Percentiles rank a stretch among this genome's conserved stretches.
Evolutionary conservation across 2,888 invertebrate genomes (phyloP).

Genomic region (Tigriopus californicus): DNA sequence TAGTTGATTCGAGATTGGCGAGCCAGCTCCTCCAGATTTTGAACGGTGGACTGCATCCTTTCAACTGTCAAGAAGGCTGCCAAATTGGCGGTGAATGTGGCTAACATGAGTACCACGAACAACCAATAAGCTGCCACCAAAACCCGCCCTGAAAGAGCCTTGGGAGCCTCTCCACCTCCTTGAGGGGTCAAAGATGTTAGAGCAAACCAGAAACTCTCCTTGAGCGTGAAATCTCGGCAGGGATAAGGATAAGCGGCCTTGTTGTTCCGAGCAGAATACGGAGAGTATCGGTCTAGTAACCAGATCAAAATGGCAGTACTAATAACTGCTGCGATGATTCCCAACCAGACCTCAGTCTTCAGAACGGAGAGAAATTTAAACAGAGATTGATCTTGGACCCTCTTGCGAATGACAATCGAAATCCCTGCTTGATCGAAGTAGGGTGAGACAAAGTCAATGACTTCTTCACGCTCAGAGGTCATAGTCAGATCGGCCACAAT

Average conservation of each 20-base stretch:
- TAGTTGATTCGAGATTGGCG: constrained; percentile 74
- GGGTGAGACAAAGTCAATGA: constrained; percentile 73
- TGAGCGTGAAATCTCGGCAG: constrained; percentile 58
- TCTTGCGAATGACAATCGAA: constrained; percentile 66
- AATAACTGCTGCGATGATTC: constrained; percentile 60
- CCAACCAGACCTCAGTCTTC: constrained; percentile 67
- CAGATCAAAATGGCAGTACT: constrained; percentile 71
- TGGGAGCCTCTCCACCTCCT: constrained; percentile 52
- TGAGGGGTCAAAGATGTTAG: constrained; percentile 80
- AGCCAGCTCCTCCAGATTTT: constrained; percentile 65
- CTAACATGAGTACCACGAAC: constrained; percentile 75
- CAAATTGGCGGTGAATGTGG: constrained; percentile 67
- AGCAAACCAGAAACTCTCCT: constrained; percentile 86
- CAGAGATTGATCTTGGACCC: constrained; percentile 55
- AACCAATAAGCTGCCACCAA: constrained; percentile 79
- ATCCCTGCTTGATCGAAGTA: constrained; percentile 85
- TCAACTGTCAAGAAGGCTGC: constrained; percentile 51
- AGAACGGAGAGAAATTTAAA: constrained; percentile 87
- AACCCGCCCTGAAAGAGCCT: constrained; percentile 56
- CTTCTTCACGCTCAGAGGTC: constrained; percentile 76
- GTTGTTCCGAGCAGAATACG: constrained; percentile 68
- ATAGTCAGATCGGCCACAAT: constrained; percentile 63
- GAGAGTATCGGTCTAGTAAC: constrained; percentile 71
- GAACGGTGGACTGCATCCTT: constrained; percentile 48
- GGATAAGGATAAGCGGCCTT: constrained; percentile 49